Conservation (phyloP, 2,888 invertebrate species). For the Mythimna pallens region DNA sequence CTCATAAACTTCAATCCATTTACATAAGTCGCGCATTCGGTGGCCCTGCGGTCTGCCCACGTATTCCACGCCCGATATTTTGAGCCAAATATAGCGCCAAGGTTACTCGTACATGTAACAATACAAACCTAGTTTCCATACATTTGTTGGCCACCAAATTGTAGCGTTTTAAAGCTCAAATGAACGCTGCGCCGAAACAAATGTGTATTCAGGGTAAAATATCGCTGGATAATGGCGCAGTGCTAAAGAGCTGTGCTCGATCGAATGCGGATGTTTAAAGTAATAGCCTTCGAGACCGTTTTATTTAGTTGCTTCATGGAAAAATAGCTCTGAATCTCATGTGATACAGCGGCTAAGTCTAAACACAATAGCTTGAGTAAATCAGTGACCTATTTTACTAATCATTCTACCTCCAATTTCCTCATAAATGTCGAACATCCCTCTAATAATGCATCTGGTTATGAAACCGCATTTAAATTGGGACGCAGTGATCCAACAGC, state of each 20-base stretch:
- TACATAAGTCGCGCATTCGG: slow-evolving; percentile 50
- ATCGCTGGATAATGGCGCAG: slow-evolving; percentile 18
- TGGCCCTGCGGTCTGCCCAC: slow-evolving; percentile 40
- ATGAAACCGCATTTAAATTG: slow-evolving; percentile 79
- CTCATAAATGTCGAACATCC: not conserved
- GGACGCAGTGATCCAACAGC: slow-evolving; percentile 76
- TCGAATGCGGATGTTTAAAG: slow-evolving; percentile 16
- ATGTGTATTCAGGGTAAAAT: slow-evolving; percentile 30
- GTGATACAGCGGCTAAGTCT: not conserved
- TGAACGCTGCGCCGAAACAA: slow-evolving; percentile 50
- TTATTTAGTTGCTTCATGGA: slow-evolving; percentile 19
- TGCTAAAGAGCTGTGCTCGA: slow-evolving; percentile 22
- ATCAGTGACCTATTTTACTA: not conserved
- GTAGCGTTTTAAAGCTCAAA: slow-evolving; percentile 55
- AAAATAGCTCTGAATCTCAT: slow-evolving; percentile 18
- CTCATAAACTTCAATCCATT: slow-evolving; percentile 42
- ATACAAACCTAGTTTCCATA: slow-evolving; percentile 38
- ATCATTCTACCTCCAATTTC: not conserved
- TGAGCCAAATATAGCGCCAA: slow-evolving; percentile 60
- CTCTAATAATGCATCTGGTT: slow-evolving; percentile 59
- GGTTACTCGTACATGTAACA: slow-evolving; percentile 44
- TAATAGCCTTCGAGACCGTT: slow-evolving; percentile 22
- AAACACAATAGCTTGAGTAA: slow-evolving; percentile 3
- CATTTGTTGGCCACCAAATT: slow-evolving; percentile 45
- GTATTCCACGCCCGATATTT: slow-evolving; percentile 54